Conservation (phyloP, 2,888 invertebrate genomes). For the Eristalis tenax region DNA sequence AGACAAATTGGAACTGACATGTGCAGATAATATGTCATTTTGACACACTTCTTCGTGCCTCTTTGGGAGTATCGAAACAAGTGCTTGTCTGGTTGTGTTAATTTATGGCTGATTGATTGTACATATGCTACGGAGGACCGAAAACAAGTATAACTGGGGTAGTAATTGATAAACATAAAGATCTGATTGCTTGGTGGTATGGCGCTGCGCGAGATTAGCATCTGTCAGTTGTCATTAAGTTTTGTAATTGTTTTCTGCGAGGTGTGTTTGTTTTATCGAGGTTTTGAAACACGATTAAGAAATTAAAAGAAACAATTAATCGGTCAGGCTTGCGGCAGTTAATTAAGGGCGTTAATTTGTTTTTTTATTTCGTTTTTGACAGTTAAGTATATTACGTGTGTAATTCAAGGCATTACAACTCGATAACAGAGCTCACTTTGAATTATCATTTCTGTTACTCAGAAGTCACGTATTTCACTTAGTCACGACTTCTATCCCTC, state of each 20-base stretch:
- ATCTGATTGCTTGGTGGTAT: background rate
- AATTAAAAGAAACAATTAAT: no score
- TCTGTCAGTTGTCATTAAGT: background rate
- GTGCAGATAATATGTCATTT: constrained; percentile 35
- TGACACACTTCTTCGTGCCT: constrained; percentile 19
- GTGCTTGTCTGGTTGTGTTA: constrained; percentile 8
- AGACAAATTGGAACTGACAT: constrained; percentile 32
- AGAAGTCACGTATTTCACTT: no score
- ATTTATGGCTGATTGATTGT: constrained; percentile 33
- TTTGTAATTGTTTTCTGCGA: background rate
- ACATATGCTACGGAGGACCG: background rate
- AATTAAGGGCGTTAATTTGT: no score
- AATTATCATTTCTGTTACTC: no score
- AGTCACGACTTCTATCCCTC: no score
- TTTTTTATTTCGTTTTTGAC: no score
- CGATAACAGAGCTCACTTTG: no score
- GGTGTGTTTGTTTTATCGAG: background rate
- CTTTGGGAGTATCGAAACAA: background rate
- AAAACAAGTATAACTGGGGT: background rate
- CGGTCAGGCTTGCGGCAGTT: no score
- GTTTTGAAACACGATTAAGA: no score
- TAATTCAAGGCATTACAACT: no score
- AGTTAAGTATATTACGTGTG: no score
- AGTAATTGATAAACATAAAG: background rate
- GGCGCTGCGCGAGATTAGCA: background rate